Base-by-base conservation (phyloP, 2,113 vertebrate species). In the Orientallactaga bullata region DNA sequence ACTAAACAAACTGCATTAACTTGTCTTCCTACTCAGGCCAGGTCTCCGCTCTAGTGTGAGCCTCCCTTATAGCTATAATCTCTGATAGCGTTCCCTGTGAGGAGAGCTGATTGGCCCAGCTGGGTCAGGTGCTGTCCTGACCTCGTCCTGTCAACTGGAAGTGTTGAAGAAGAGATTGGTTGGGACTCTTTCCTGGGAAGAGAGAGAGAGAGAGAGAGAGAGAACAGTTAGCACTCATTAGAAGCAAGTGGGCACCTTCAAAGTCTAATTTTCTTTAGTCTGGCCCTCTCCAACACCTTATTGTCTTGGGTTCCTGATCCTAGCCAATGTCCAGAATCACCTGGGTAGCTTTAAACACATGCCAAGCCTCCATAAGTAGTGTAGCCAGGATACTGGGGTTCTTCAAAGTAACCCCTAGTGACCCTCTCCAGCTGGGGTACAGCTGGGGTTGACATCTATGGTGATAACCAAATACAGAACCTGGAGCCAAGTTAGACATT, bases 401-500 rank as follows among this genome's bases (percentile, higher is more conserved):
- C 35, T 81, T 88, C 84, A 83, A 66, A 92, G 20, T 58, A 68
- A 76, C 5, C 15, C 15, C 61, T 68, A 42, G 24, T 78, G 66
- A 39, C 71, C 88, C 51, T n/a, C n/a, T n/a, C n/a, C n/a, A n/a
- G n/a, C n/a, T 74, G 72, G 72, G 37, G 68, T 35, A 77, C 72
- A 96, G 6, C 10, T n/a, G 30, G 37, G 28, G 20, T 21, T 72
- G 58, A 90, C 32, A 91, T 82, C 69, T 24, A 72, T 17, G 66
- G 35, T 23, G 60, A 58, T 58, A 92, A 74, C 58, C 60, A 82
- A 63, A 88, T 20, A 39, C 13, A 47, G 11, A 86, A 76, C 7
- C 66, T 51, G 73, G 13, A 78, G 61, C 23, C 26, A 87, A 88
- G 66, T 85, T 71, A 94, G 16, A 16, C 82, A 85, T 78, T 90